Percentiles rank a stretch among this genome's conserved stretches.
These are phyloP conservation scores for Arctopsyche grandis DNA, from an alignment of 1,140 invertebrate genomes.

Conservation along the genomic window DNA sequence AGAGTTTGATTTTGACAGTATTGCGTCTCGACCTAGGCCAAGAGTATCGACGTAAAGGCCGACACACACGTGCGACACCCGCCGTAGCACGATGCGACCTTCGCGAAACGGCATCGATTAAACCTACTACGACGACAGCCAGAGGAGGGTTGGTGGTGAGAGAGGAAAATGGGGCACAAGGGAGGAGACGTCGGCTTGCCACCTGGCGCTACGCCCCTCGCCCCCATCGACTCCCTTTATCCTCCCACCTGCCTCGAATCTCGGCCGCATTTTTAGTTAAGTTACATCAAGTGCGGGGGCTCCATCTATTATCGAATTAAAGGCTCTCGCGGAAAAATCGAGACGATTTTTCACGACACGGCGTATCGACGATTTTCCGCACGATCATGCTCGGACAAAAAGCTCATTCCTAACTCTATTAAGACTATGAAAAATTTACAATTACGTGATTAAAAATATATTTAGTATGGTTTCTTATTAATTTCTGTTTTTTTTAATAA, in stretches of 20 bases:
- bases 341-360: slow-evolving; percentile 16
- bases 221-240: too few relatives aligned
- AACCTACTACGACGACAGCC: not conserved
- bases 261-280: slow-evolving; percentile 22
- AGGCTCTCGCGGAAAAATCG: slow-evolving; percentile 12
- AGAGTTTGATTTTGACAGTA: not conserved
- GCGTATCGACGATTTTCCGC: not conserved
- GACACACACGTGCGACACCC: slow-evolving; percentile 2
- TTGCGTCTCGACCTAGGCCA: slow-evolving; percentile 26
- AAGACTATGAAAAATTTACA: too few relatives aligned
- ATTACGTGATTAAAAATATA: too few relatives aligned
- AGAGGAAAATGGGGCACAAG: not conserved
- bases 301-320: slow-evolving; percentile 40
- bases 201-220: not conserved
- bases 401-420: too few relatives aligned
- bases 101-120: slow-evolving; percentile 26
- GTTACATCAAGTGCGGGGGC: not conserved
- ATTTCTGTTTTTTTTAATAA: too few relatives aligned
- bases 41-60: not conserved
- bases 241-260: not conserved
- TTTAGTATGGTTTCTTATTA: too few relatives aligned
- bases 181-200: not conserved
- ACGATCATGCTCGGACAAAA: not conserved
- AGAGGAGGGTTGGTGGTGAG: not conserved
- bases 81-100: not conserved